phyloP scores from a whole-genome alignment of 2,888 invertebrate genomes.

The Hirtodrosophila histrioides region DNA sequence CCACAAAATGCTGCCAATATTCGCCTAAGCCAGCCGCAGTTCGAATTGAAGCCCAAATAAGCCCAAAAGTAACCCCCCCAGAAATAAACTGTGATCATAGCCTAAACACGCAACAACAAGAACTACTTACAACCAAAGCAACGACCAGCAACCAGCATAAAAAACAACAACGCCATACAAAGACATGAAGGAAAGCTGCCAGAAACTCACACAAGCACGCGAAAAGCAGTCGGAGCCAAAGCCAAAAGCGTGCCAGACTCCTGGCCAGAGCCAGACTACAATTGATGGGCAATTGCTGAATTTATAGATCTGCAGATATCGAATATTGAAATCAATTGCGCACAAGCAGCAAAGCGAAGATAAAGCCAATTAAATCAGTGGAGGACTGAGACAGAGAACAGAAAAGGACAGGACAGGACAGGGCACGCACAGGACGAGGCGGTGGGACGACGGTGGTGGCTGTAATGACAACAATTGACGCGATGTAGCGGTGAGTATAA shows the following conservation, averaged over 20 bases:
- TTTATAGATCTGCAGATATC: constrained; percentile 60
- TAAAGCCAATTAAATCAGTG: background rate
- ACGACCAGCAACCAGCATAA: constrained; percentile 49
- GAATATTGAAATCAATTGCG: constrained; percentile 64
- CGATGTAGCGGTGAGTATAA: constrained; percentile 84
- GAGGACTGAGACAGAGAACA: constrained; percentile 5
- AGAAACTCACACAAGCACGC: constrained; percentile 25
- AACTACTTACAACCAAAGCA: constrained; percentile 24
- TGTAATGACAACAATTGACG: constrained; percentile 84
- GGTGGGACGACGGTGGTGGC: constrained; percentile 50
- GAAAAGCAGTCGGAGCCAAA: constrained; percentile 17
- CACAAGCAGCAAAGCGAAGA: constrained; percentile 12
- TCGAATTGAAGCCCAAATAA: constrained; percentile 34
- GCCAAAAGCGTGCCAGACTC: constrained; percentile 29
- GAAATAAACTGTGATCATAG: constrained; percentile 76
- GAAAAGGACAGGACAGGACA: constrained; percentile 4
- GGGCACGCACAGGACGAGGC: constrained; percentile 5
- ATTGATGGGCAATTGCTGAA: constrained; percentile 46
- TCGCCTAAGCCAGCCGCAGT: constrained; percentile 59
- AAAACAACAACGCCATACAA: constrained; percentile 28
- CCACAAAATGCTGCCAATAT: constrained; percentile 71
- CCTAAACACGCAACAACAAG: constrained; percentile 50
- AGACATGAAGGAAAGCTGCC: background rate
- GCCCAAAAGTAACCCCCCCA: constrained; percentile 33
- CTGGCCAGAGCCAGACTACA: constrained; percentile 32